Conservation (phyloP, 2,888 invertebrate genomes). For the Cenopis cana region DNA sequence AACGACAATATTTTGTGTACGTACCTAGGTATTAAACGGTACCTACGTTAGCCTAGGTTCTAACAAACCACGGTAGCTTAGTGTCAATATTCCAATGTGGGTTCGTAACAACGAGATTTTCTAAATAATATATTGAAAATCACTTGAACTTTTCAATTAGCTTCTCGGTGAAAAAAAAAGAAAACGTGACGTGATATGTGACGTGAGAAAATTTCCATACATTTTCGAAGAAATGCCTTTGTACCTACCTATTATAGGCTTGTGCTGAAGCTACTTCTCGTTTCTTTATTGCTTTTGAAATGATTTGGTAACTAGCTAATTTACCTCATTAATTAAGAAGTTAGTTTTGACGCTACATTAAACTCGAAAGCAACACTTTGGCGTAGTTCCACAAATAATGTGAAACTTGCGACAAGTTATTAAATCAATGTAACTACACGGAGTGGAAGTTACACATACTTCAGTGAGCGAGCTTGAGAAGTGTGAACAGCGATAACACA, state of each 20-base stretch:
- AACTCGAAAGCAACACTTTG: slow-evolving; percentile 8
- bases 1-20: too few relatives aligned
- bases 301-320: not conserved
- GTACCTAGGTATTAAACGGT: too few relatives aligned
- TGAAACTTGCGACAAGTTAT: slow-evolving; percentile 32
- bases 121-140: too few relatives aligned
- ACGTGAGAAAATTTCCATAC: too few relatives aligned
- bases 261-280: not conserved
- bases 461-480: slow-evolving; percentile 35
- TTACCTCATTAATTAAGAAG: not conserved
- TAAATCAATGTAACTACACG: slow-evolving; percentile 39
- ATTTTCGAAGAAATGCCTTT: too few relatives aligned
- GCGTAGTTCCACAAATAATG: slow-evolving; percentile 9
- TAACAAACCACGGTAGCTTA: too few relatives aligned
- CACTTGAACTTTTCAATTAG: too few relatives aligned
- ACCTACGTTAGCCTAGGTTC: too few relatives aligned
- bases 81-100: too few relatives aligned
- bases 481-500: slow-evolving; percentile 45
- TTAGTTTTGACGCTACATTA: not conserved
- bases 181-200: too few relatives aligned
- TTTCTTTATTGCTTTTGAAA: not conserved
- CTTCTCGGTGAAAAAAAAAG: too few relatives aligned
- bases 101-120: too few relatives aligned
- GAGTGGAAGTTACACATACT: slow-evolving; percentile 29
- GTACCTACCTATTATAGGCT: not conserved